phyloP scores from a whole-genome alignment of 2,888 invertebrate species.

The Patella caerulea region DNA sequence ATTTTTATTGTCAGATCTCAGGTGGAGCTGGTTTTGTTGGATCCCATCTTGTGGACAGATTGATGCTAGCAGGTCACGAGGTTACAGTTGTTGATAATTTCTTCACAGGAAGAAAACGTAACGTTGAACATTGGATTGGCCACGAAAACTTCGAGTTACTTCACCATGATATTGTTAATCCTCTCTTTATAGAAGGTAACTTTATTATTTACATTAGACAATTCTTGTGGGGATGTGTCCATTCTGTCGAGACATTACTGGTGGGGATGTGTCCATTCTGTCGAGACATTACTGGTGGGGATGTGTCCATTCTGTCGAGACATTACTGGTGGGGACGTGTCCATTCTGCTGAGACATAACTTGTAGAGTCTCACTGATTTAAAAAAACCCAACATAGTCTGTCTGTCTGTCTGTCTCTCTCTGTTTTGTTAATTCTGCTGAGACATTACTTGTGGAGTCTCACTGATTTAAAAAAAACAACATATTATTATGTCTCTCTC shows the following conservation, averaged over 20 bases:
- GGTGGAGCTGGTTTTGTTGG: conserved; percentile 99
- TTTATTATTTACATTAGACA: too few relatives aligned
- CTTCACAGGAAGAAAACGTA: conserved; percentile 96
- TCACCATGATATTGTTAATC: conserved; percentile 98
- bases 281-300: too few relatives aligned
- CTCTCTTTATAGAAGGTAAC: conserved; percentile 95
- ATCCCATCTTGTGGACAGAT: conserved; percentile 93
- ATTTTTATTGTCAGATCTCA: conserved; percentile 78
- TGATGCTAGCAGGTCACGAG: conserved; percentile 97
- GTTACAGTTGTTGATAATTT: conserved; percentile 97
- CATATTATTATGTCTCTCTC: too few relatives aligned
- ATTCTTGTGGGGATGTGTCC: too few relatives aligned
- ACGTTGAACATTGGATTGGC: conserved; percentile 99
- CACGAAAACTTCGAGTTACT: conserved; percentile 99
- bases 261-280: too few relatives aligned
- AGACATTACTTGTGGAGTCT: too few relatives aligned
- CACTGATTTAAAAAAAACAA: too few relatives aligned
- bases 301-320: too few relatives aligned
- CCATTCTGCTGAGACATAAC: not conserved
- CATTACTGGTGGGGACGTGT: too few relatives aligned
- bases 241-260: too few relatives aligned
- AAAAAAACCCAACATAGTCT: too few relatives aligned
- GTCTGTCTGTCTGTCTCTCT: too few relatives aligned
- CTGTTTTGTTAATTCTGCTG: not conserved
- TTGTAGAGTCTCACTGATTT: not conserved